phyloP scores from a whole-genome alignment of 2,888 invertebrate species.

The Sycophila texana region DNA sequence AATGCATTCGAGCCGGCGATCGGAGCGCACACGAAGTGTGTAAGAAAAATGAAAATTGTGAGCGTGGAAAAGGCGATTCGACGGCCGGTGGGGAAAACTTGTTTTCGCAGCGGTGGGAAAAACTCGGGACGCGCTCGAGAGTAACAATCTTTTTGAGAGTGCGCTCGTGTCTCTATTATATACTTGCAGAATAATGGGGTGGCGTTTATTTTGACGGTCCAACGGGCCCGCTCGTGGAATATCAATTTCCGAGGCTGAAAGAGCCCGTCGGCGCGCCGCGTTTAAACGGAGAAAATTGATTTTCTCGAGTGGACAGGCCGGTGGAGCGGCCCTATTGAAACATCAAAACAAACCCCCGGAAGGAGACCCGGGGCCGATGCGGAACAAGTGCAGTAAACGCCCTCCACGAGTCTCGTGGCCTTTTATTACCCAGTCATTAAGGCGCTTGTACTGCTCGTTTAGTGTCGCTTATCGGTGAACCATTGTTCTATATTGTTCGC shows the following conservation, averaged over 20 bases:
- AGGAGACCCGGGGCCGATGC: background rate
- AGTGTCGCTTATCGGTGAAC: too few relatives aligned
- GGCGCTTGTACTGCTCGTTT: too few relatives aligned
- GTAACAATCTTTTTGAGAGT: too few relatives aligned
- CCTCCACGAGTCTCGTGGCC: background rate
- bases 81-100: too few relatives aligned
- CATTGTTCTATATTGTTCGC: too few relatives aligned
- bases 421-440: background rate
- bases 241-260: slow-evolving; percentile 31
- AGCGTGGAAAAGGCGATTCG: too few relatives aligned
- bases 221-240: background rate
- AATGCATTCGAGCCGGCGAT: too few relatives aligned
- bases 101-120: too few relatives aligned
- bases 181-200: background rate
- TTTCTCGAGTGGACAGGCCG: slow-evolving; percentile 16
- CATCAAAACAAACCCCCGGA: slow-evolving; percentile 21
- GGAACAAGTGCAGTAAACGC: background rate
- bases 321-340: slow-evolving; percentile 1
- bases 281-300: slow-evolving; percentile 37
- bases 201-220: slow-evolving; percentile 27
- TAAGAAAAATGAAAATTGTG: too few relatives aligned
- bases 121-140: too few relatives aligned
- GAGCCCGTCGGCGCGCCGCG: slow-evolving; percentile 6
- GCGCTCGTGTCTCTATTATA: too few relatives aligned
- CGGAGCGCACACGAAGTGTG: too few relatives aligned